Conservation (phyloP, 2,113 vertebrate genomes). For the Heterocephalus glaber region DNA sequence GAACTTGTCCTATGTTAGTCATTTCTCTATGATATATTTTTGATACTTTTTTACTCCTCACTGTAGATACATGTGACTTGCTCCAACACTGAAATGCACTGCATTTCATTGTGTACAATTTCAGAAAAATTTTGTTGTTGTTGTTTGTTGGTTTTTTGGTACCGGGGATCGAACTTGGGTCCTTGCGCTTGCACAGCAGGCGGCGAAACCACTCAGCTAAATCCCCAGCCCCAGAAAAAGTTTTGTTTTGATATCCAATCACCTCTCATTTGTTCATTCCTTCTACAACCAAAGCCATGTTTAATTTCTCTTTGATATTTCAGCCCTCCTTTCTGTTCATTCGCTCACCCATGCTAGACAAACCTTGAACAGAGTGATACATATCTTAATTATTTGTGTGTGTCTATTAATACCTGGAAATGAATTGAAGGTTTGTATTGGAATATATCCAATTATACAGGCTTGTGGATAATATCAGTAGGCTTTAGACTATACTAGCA, state of each 20-base stretch:
- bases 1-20: not conserved
- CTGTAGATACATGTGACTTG: not conserved
- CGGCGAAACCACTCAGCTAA: too few relatives aligned
- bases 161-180: too few relatives aligned
- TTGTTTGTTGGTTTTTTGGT: too few relatives aligned
- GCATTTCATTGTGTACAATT: not conserved
- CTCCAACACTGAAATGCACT: not conserved
- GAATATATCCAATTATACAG: not conserved
- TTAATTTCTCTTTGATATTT: constrained; percentile 13
- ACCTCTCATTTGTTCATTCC: not conserved
- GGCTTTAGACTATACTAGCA: not conserved
- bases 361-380: not conserved
- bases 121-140: too few relatives aligned
- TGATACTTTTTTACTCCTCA: not conserved
- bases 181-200: too few relatives aligned
- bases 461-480: not conserved
- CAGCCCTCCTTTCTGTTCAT: not conserved
- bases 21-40: not conserved
- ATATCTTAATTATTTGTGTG: not conserved
- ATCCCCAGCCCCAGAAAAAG: too few relatives aligned
- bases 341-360: not conserved
- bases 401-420: not conserved
- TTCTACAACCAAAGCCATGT: not conserved
- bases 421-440: not conserved
- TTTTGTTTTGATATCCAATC: not conserved